Percentiles rank a stretch among this genome's conserved stretches.
These are phyloP conservation scores for Dendropsophus ebraccatus DNA, from an alignment of 2,113 vertebrate genomes.

Conservation along the genomic window DNA sequence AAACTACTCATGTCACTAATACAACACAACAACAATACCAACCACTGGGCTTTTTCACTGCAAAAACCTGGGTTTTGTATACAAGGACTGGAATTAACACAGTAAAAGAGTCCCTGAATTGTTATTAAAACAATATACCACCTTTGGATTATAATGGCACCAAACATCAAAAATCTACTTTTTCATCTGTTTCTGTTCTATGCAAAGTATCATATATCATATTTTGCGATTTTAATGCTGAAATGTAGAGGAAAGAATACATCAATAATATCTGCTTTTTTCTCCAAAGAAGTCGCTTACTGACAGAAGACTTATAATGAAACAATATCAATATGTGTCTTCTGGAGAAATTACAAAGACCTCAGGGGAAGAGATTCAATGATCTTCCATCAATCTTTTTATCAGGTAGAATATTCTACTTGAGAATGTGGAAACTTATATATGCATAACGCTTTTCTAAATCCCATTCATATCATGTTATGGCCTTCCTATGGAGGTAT, in stretches of 20 bases:
- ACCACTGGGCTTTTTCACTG: too few species aligned
- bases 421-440: neutral
- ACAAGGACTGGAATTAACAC: too few species aligned
- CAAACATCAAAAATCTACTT: too few species aligned
- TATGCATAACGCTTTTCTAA: neutral
- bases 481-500: too few species aligned
- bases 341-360: constrained; percentile 5
- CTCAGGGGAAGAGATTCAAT: constrained; percentile 1
- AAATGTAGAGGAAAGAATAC: neutral
- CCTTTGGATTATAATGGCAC: neutral
- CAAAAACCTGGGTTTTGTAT: too few species aligned
- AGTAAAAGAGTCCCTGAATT: too few species aligned
- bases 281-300: neutral
- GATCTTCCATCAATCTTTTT: constrained; percentile 32
- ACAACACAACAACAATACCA: too few species aligned
- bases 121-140: too few species aligned
- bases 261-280: constrained; percentile 29
- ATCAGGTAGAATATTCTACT: neutral
- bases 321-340: constrained; percentile 22
- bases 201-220: neutral
- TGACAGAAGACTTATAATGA: constrained; percentile 13
- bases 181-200: too few species aligned
- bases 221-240: neutral
- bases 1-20: too few species aligned
- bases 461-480: too few species aligned